Base-by-base conservation (phyloP, 1,140 invertebrate genomes). In the Mya arenaria region DNA sequence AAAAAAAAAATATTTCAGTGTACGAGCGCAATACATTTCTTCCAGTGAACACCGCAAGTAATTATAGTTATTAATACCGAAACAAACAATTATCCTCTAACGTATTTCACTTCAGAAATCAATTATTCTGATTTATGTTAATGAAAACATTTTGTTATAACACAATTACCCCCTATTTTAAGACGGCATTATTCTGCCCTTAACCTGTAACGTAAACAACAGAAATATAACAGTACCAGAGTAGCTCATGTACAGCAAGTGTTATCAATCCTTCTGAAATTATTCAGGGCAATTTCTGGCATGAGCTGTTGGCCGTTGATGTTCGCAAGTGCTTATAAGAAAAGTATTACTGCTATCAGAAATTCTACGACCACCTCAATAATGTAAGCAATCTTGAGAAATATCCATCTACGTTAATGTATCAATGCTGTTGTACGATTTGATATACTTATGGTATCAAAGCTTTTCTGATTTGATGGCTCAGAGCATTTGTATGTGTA, bases 311-410 rank as follows among this genome's bases (percentile, higher is more conserved):
- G 13, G 25, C 58, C 52, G 44, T 80, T 65, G 23, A 80, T 56
- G 41, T 80, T 66, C 23, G 77, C 19, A 4, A 80, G 25, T 1
- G 77, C 71, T 66, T 66, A 80, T 25, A 80, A 62, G 10, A 80
- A 58, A 1, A 80, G 77, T 17, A 71, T 71, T 1, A 80, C 15
- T 23, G 65, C 66, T 4, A 80, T 71, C 28, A 66, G 77, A 23
- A 80, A 25, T 62, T 80, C 77, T 13, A 80, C 77, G 6, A 71
- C 44, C 0, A 69, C 63, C 2, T 60, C 77, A 17, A 80, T 80
- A 25, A 80, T 48, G 37, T 69, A 39, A n/a, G 65, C 77, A 25
- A 80, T 34, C 17, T 69, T 60, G 25, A 80, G 44, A 23, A 80
- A 41, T 10, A 60, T 48, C 19, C 65, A 69, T 36, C 55, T 80